A percentile compares a stretch with the other conserved stretches of the same genome.
Conservation (phyloP, 2,113 vertebrate species). For the Forbesichthys papilliferus region DNA sequence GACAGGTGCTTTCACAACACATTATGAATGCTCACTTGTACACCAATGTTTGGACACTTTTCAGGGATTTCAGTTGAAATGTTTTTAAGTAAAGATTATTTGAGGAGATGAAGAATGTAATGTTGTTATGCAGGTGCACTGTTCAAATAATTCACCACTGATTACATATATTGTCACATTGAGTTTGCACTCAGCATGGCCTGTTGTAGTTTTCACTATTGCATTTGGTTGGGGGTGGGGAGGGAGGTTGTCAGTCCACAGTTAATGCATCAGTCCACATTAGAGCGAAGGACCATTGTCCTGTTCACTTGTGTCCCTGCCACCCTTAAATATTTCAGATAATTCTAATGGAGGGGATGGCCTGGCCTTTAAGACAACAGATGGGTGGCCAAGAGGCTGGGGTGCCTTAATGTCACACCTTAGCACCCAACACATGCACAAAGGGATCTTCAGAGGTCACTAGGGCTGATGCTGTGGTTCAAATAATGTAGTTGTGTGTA, state of each 20-base stretch:
- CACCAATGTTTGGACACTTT: background rate
- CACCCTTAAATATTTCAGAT: slow-evolving; percentile 44
- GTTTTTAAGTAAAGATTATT: slow-evolving; percentile 20
- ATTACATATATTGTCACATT: slow-evolving; percentile 36
- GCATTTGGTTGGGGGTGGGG: too few relatives aligned
- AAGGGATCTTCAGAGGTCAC: background rate
- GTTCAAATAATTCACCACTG: slow-evolving; percentile 12
- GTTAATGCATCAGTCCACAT: background rate
- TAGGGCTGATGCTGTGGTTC: background rate
- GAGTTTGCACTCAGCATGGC: too few relatives aligned
- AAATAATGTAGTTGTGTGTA: background rate
- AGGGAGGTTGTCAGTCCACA: background rate
- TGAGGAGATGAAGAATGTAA: slow-evolving; percentile 11
- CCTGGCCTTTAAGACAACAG: slow-evolving; percentile 32
- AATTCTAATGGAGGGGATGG: slow-evolving; percentile 18
- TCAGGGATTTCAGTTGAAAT: background rate
- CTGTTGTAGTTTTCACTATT: too few relatives aligned
- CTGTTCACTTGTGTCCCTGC: too few relatives aligned
- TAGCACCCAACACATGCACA: background rate
- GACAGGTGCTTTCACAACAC: slow-evolving; percentile 13
- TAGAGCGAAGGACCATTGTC: background rate
- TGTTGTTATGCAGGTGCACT: background rate
- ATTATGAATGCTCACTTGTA: background rate
- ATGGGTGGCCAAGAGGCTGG: slow-evolving; percentile 24
- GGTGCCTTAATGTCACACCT: slow-evolving; percentile 25